phyloP scores from a whole-genome alignment of 2,888 invertebrate species.

The Synergus laeviventris region DNA sequence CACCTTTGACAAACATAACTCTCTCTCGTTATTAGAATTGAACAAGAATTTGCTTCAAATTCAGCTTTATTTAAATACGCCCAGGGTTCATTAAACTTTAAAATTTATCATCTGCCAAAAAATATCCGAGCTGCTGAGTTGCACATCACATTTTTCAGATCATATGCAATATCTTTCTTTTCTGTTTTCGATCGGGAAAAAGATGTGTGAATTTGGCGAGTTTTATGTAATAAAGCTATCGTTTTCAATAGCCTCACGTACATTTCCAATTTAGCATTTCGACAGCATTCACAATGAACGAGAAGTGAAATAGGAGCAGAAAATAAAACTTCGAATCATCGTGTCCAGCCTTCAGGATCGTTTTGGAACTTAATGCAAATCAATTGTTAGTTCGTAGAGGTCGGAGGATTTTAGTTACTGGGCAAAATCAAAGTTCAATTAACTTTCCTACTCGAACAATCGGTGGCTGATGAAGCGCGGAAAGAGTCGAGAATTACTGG shows the following conservation, averaged over 20 bases:
- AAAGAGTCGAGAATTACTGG: slow-evolving; percentile 59
- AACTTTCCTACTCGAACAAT: slow-evolving; percentile 68
- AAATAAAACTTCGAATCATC: neutral
- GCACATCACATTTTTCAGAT: slow-evolving; percentile 14
- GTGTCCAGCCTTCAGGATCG: neutral
- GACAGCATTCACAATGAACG: neutral
- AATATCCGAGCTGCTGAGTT: slow-evolving; percentile 9
- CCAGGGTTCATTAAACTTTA: slow-evolving; percentile 31
- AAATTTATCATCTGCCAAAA: slow-evolving; percentile 21
- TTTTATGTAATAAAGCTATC: neutral
- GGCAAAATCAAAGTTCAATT: slow-evolving; percentile 70
- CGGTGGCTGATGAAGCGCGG: slow-evolving; percentile 66
- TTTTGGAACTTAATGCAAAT: slow-evolving; percentile 62
- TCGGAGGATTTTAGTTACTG: slow-evolving; percentile 63
- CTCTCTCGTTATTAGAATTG: slow-evolving; percentile 41
- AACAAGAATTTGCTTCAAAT: slow-evolving; percentile 26
- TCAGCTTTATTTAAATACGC: slow-evolving; percentile 26
- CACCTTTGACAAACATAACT: slow-evolving; percentile 42
- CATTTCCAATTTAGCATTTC: neutral
- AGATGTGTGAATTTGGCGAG: neutral
- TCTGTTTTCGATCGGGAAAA: neutral
- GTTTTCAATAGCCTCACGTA: neutral
- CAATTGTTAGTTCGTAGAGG: slow-evolving; percentile 52
- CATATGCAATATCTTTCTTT: neutral
- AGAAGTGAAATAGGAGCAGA: neutral